Percentiles rank a stretch among this genome's conserved stretches.
These are phyloP conservation scores for Calameuta filiformis DNA, from an alignment of 2,888 invertebrate species.

Conservation along the genomic window DNA sequence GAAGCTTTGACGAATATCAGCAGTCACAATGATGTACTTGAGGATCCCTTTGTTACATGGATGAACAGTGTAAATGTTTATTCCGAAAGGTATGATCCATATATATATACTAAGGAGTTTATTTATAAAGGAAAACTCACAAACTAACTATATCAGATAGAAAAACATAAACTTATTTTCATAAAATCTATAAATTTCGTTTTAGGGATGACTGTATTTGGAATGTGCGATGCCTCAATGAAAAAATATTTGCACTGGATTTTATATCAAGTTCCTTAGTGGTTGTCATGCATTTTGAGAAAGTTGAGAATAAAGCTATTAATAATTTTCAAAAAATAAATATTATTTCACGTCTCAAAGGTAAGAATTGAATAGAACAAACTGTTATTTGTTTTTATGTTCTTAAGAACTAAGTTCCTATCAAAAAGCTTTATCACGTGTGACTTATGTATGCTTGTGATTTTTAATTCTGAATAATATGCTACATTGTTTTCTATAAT, in stretches of 20 bases:
- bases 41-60: slow-evolving; percentile 17
- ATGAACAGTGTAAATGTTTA: slow-evolving; percentile 18
- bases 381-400: slow-evolving; percentile 6
- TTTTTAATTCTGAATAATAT: slow-evolving; percentile 1
- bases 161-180: background rate
- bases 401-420: background rate
- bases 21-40: background rate
- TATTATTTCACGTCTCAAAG: slow-evolving; percentile 38
- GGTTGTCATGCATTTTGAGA: slow-evolving; percentile 33
- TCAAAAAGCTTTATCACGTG: slow-evolving; percentile 7
- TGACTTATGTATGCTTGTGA: slow-evolving; percentile 3
- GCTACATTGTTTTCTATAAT: background rate
- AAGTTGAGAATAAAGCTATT: slow-evolving; percentile 18
- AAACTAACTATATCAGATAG: background rate
- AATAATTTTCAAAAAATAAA: slow-evolving; percentile 27
- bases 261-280: slow-evolving; percentile 50
- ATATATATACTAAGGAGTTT: background rate
- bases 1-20: background rate
- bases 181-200: background rate
- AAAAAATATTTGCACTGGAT: slow-evolving; percentile 37
- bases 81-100: slow-evolving; percentile 4
- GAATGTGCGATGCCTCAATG: slow-evolving; percentile 36
- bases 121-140: background rate
- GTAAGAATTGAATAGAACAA: slow-evolving; percentile 27
- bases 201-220: slow-evolving; percentile 50